Conservation (phyloP, 1,140 invertebrate species). For the Campodea augens region DNA sequence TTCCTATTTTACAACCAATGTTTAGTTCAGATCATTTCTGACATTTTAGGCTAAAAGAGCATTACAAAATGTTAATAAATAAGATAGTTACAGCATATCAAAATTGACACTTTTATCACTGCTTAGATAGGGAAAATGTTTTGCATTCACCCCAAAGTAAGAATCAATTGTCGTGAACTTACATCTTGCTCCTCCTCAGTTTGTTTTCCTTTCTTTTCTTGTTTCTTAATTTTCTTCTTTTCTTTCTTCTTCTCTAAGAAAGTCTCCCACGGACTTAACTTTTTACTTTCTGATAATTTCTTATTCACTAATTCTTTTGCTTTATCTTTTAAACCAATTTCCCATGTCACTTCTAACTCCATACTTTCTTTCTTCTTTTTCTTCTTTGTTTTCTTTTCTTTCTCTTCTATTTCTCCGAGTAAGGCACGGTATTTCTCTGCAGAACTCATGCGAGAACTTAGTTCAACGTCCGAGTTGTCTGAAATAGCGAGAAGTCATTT, state of each 20-base stretch:
- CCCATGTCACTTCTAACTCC: slow-evolving; percentile 71
- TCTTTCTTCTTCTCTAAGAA: slow-evolving; percentile 54
- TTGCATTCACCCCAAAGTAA: too few species aligned
- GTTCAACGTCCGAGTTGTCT: too few species aligned
- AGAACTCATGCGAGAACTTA: too few species aligned
- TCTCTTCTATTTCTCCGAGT: slow-evolving; percentile 46
- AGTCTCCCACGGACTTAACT: slow-evolving; percentile 53
- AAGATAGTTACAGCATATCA: too few species aligned
- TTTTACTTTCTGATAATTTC: slow-evolving; percentile 29
- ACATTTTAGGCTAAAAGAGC: too few species aligned
- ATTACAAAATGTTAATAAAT: too few species aligned
- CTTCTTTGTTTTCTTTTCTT: slow-evolving; percentile 40
- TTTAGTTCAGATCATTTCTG: too few species aligned
- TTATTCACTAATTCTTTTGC: slow-evolving; percentile 44
- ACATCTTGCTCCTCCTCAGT: slow-evolving; percentile 16
- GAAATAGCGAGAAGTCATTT: too few species aligned
- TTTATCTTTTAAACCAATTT: slow-evolving; percentile 47
- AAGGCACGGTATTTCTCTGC: slow-evolving; percentile 46
- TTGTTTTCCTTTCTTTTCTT: slow-evolving; percentile 29
- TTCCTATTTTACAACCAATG: too few species aligned
- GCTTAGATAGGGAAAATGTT: too few species aligned
- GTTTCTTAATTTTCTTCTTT: slow-evolving; percentile 47
- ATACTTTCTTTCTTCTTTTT: slow-evolving; percentile 40
- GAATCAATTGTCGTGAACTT: slow-evolving; percentile 1
- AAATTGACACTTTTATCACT: too few species aligned